Base-by-base conservation (phyloP, 2,888 invertebrate genomes). In the Drosophila demipolita region DNA sequence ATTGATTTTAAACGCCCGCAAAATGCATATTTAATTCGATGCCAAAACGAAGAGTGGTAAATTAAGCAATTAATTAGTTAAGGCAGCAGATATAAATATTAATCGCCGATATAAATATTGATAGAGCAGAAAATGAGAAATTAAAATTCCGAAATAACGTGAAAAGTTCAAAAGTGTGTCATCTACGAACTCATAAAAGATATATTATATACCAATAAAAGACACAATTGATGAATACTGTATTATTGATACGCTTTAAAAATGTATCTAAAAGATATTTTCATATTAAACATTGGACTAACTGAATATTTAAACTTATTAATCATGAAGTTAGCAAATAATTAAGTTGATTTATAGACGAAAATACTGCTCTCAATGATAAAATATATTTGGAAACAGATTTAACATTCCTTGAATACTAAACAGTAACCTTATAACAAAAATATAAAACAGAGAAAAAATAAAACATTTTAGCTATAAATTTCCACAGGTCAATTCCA, bases 1-100 rank as follows among this genome's bases (percentile, higher is more conserved):
- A 84, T 85, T 80, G 82, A 89, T 89, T 85, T 71, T 66, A 33
- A 40, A 66, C 80, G 85, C 84, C 85, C 65, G 32, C 40, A 54
- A 64, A 52, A 53, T 79, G 73, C 67, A 40, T 58, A 15, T 49
- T 54, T 65, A 36, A 58, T 73, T 73, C 32, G 49, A 11, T 20
- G 38, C 12, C 38, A 64, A 57, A 40, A 17, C 9, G 36, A 23
- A 45, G 12, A 54, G n/a, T 49, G 45, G n/a, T 26, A 54, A 38
- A 67, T 17, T 20, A 29, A 20, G 68, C 57, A 50, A 67, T 67
- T 50, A 17, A 50, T 55, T 29, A 29, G 7, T 15, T n/a, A 1
- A 8, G 4, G 5, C 32, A 12, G 5, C 20, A 40, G 17, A 32
- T 17, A 36, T 20, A 26, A 38, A 60, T 52, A 20, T 11, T n/a